Conservation (phyloP, 2,888 invertebrate genomes). For the Ormyrus rosae region DNA sequence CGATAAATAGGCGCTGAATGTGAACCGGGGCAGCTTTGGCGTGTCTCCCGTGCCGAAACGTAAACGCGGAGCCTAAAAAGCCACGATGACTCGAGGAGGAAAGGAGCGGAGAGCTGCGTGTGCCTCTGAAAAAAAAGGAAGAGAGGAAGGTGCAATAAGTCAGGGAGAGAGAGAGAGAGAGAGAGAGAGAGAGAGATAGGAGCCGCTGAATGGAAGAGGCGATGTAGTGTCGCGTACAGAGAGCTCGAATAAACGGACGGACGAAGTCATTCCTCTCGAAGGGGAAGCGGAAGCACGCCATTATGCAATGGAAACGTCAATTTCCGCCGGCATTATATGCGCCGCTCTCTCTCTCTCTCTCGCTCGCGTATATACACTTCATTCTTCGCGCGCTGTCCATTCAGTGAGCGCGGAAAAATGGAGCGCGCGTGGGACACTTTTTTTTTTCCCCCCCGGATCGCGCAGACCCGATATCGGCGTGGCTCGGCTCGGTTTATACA, state of each 20-base stretch:
- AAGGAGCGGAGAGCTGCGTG: not conserved
- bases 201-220: too few relatives aligned
- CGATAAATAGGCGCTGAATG: not conserved
- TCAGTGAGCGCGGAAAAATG: not conserved
- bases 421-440: not conserved
- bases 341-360: conserved; percentile 15
- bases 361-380: not conserved
- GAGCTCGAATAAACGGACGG: conserved; percentile 9
- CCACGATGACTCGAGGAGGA: not conserved
- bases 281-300: conserved; percentile 70
- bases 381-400: conserved; percentile 33
- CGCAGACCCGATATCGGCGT: not conserved
- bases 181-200: too few relatives aligned
- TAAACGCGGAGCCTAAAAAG: not conserved
- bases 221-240: not conserved
- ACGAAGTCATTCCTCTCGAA: conserved; percentile 51
- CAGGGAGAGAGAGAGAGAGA: not conserved
- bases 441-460: not conserved
- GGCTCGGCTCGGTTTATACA: too few relatives aligned
- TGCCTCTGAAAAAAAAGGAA: not conserved
- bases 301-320: conserved; percentile 73
- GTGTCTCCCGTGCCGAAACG: not conserved
- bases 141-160: conserved; percentile 31
- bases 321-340: conserved; percentile 59
- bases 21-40: not conserved